A percentile compares a stretch with the other conserved stretches of the same genome.
Conservation (phyloP, 2,888 invertebrate genomes). For the Drosophila flavopinicola region DNA sequence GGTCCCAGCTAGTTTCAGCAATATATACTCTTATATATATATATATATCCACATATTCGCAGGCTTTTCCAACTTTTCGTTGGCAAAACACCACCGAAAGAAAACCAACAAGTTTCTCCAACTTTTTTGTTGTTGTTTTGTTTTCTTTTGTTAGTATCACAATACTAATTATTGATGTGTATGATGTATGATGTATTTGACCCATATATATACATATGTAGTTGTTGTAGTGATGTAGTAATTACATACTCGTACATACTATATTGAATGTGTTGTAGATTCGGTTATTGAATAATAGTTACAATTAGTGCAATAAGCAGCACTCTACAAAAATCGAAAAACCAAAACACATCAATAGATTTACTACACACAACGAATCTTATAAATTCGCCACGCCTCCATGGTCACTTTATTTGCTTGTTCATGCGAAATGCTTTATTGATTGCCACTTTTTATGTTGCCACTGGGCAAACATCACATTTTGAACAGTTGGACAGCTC, state of each 20-base stretch:
- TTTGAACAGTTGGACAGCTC: no score
- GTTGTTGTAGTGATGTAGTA: conserved; percentile 37
- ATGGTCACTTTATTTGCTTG: no score
- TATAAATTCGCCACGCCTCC: no score
- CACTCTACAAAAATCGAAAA: not conserved
- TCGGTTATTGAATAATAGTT: not conserved
- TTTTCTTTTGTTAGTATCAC: not conserved
- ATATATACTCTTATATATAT: not conserved
- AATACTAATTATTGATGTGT: conserved; percentile 2
- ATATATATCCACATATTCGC: not conserved
- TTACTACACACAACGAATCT: not conserved
- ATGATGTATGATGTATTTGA: conserved; percentile 7
- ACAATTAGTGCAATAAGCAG: conserved; percentile 22
- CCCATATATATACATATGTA: conserved; percentile 21
- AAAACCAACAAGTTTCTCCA: not conserved
- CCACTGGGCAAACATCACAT: no score
- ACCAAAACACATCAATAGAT: not conserved
- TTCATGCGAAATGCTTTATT: no score
- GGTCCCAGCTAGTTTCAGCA: not conserved
- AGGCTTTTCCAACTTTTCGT: not conserved
- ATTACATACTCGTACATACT: conserved; percentile 18
- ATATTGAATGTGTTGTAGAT: conserved; percentile 12
- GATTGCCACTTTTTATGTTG: no score
- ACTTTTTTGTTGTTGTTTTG: not conserved
- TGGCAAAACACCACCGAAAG: not conserved